Evolutionary conservation across 2,797 vertebrate species (phyloP).

Genomic region (Enteromius unitaeniatus): DNA sequence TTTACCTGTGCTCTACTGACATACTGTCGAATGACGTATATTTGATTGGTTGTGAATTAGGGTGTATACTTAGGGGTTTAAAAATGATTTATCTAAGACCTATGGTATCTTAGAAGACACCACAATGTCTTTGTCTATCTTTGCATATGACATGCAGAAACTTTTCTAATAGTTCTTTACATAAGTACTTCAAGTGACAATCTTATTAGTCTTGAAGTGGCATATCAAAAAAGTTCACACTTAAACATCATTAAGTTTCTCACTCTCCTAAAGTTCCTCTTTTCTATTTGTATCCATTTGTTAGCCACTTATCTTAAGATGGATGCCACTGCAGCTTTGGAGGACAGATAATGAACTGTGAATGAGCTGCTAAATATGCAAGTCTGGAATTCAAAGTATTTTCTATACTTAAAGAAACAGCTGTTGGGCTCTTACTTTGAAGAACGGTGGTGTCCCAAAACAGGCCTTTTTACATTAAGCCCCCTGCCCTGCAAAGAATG

Average conservation of each 20-base stretch:
- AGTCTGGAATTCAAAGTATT: constrained; percentile 76
- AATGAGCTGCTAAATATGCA: constrained; percentile 75
- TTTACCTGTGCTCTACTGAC: neutral
- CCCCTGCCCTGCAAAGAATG: constrained; percentile 68
- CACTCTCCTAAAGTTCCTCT: constrained; percentile 36
- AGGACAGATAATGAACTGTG: constrained; percentile 64
- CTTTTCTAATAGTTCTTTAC: constrained; percentile 21
- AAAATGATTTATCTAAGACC: neutral
- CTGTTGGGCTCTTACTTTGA: constrained; percentile 75
- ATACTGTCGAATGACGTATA: neutral
- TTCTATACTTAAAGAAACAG: constrained; percentile 77
- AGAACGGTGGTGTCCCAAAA: constrained; percentile 74
- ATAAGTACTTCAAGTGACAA: constrained; percentile 26
- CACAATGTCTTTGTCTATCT: neutral
- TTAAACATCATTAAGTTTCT: constrained; percentile 51
- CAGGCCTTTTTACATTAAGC: constrained; percentile 76
- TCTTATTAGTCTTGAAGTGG: constrained; percentile 42
- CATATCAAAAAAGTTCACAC: constrained; percentile 49
- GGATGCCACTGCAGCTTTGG: constrained; percentile 59
- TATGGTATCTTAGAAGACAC: neutral
- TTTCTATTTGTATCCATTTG: constrained; percentile 61
- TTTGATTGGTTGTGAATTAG: neutral
- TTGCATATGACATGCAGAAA: neutral
- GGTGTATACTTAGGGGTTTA: neutral
- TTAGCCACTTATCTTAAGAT: constrained; percentile 63